Conservation (phyloP, 23 tunicate genomes). For the Trididemnum miniatum region DNA sequence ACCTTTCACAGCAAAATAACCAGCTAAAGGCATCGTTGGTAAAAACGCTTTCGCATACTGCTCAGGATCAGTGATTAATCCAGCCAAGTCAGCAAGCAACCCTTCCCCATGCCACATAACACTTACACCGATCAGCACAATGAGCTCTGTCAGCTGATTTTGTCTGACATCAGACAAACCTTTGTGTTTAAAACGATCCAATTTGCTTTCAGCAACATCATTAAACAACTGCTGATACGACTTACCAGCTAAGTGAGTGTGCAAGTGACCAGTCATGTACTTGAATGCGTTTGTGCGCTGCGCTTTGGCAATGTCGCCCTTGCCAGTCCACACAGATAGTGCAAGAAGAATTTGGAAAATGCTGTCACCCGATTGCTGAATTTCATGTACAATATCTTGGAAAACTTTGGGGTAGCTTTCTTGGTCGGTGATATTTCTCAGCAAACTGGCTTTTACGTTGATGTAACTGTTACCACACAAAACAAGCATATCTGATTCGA, state of each 20-base stretch:
- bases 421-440: background rate
- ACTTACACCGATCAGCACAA: conserved; percentile 1
- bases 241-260: conserved; percentile 27
- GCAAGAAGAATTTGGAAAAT: conserved; percentile 50
- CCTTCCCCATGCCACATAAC: conserved; percentile 11
- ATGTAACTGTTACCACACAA: conserved; percentile 35
- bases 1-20: conserved; percentile 27
- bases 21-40: conserved; percentile 58
- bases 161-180: background rate
- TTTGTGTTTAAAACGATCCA: background rate
- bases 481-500: conserved; percentile 18
- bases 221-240: background rate
- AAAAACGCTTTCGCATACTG: conserved; percentile 8
- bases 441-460: background rate
- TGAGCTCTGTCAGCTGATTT: conserved; percentile 15
- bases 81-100: conserved; percentile 6
- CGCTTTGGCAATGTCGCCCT: background rate
- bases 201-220: background rate
- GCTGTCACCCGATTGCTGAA: conserved; percentile 41
- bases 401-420: conserved; percentile 2
- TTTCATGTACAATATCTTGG: conserved; percentile 22
- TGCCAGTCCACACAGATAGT: conserved; percentile 26
- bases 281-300: background rate
- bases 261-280: background rate
- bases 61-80: conserved; percentile 24